Base-by-base conservation (phyloP, 2,797 vertebrate species). In the Momotus momota region DNA sequence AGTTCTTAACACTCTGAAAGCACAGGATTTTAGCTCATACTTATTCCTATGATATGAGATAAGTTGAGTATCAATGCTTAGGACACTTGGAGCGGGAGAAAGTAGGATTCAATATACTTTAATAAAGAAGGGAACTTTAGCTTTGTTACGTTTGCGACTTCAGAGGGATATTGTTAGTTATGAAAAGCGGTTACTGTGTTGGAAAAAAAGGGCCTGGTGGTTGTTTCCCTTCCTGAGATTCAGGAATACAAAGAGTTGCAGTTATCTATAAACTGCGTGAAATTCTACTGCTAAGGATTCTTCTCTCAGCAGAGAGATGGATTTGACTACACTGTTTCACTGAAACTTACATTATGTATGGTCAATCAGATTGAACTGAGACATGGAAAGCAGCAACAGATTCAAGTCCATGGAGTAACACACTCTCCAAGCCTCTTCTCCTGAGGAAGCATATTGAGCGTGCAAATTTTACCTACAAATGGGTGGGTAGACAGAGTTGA, bases 281-380 rank as follows among this genome's bases (percentile, higher is more conserved):
- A 85, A 87, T 73, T 85, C 31, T 45, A 48, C 57, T 70, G 8
- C 41, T 58, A 80, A 85, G 55, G 57, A 73, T 64, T 85, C 90
- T 95, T 88, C 23, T 65, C 14, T 52, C 31, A 81, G 45, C 31
- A 93, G 38, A 75, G 18, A 57, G 65, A 82, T 65, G 60, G 58
- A 84, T 93, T 86, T 92, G 23, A 66, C 71, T 85, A 40, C 19
- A 27, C 14, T 64, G 14, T 82, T 82, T 91, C 86, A 45, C 45
- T 55, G 80, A 52, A n/a, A 4, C 22, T 74, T 81, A 20, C 23
- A 54, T 57, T 78, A 52, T 67, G 33, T 57, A 33, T 46, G 61
- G 69, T 80, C 0, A 3, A 45, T 89, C 67, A 74, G 48, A 87
- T 26, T 45, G 46, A 80, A 78, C 1, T 25, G 48, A 90, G 58